Conservation (phyloP, 2,113 vertebrate genomes). For the Chinchilla lanigera region DNA sequence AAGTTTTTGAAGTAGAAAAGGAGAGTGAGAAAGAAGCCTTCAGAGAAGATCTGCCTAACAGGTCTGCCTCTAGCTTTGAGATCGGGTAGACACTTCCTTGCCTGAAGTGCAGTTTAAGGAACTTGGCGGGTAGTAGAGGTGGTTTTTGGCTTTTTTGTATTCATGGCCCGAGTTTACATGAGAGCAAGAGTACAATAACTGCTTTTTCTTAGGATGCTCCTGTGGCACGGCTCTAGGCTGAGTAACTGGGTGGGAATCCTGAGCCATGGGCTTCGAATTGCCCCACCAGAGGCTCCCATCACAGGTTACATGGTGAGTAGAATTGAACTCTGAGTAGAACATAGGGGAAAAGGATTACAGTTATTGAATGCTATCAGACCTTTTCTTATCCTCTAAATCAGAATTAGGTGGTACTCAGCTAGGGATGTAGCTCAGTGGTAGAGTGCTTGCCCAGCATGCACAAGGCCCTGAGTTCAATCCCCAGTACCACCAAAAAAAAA, state of each 20-base stretch:
- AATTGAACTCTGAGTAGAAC: neutral
- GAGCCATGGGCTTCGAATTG: constrained; percentile 91
- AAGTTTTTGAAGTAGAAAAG: constrained; percentile 90
- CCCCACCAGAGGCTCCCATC: constrained; percentile 93
- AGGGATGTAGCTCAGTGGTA: neutral
- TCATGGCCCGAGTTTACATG: neutral
- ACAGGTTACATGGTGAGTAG: constrained; percentile 94
- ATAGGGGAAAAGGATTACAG: neutral
- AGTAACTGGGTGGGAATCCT: constrained; percentile 95
- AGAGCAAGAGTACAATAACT: constrained; percentile 4
- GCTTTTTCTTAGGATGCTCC: constrained; percentile 87
- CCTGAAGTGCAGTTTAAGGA: neutral
- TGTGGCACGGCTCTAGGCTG: constrained; percentile 95
- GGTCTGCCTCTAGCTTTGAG: constrained; percentile 80
- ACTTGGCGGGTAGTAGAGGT: neutral
- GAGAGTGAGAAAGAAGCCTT: constrained; percentile 87
- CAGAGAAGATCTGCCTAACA: constrained; percentile 88
- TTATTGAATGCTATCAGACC: neutral
- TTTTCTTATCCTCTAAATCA: neutral
- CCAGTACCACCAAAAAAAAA: neutral
- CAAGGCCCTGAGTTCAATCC: neutral
- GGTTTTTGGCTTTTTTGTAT: neutral
- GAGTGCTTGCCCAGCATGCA: neutral
- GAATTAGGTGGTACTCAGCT: neutral
- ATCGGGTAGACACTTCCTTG: neutral